These are phyloP conservation scores for Sphaeramia orbicularis DNA, from an alignment of 2,797 vertebrate genomes.

Conservation along the genomic window DNA sequence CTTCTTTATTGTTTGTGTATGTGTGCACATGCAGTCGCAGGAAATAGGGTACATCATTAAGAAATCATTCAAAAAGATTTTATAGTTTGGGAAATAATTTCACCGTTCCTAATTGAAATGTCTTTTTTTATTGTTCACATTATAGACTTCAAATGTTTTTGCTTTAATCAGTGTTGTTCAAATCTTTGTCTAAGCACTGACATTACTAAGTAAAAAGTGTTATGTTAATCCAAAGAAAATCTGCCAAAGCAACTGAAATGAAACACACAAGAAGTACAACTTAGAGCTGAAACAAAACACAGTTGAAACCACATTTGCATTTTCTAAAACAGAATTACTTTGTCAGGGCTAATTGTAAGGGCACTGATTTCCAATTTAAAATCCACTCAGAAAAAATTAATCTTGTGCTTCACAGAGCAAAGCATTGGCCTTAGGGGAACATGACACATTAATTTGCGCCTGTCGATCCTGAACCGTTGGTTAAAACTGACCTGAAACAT, in stretches of 20 bases:
- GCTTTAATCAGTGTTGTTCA: no score
- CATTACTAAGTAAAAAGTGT: no score
- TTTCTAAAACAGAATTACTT: constrained; percentile 7
- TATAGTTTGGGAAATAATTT: no score
- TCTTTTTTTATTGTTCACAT: no score
- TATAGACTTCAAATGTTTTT: no score
- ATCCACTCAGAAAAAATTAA: constrained; percentile 27
- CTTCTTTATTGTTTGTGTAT: no score
- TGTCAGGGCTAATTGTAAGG: constrained; percentile 27
- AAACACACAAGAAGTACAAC: background rate
- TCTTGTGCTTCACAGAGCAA: constrained; percentile 47
- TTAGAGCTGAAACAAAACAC: background rate
- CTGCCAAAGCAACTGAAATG: background rate
- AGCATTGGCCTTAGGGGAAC: constrained; percentile 20
- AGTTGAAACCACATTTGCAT: background rate
- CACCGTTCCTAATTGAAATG: no score
- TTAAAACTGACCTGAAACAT: constrained; percentile 20
- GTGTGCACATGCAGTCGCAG: no score
- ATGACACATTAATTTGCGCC: constrained; percentile 17
- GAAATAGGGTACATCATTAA: no score
- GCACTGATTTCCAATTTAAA: constrained; percentile 46
- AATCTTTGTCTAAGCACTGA: no score
- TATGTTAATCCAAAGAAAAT: no score
- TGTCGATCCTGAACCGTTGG: constrained; percentile 22
- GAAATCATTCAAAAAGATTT: no score